Evolutionary conservation across 2,888 invertebrate genomes (phyloP), one percentile per base, ranked within the genome.

Genomic region (Tenthredo distinguenda): DNA sequence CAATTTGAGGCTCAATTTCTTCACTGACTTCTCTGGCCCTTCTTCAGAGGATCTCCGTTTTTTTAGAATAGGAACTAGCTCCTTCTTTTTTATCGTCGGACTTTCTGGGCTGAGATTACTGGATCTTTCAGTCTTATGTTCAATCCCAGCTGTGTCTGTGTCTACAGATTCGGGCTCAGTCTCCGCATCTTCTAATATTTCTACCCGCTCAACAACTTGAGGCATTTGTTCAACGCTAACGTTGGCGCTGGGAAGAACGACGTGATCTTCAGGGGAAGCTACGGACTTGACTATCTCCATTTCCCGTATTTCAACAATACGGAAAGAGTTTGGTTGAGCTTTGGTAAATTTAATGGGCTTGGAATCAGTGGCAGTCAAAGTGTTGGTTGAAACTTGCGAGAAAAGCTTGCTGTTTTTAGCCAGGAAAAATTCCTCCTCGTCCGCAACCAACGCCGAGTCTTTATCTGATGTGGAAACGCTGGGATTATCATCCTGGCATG

Each of bases 401-500:
- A 97, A 96, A 15, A 96, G 94, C 62, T 95, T 95, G 91, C 96
- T 96, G 87, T 96, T 96, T 90, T 96, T 95, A 15, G 96, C 94
- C 85, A 96, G 93, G 89, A 93, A 93, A 86, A 93, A 93, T 87
- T 93, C 93, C 10, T 93, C 91, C 31, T 90, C 89, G 47, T 89
- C 86, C 62, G 86, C 87, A 79, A 62, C 55, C 55, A 83, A 86
- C 9, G 43, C 37, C 6, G 81, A 71, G 34, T 90, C 87, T 12
- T 85, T 62, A 74, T 90, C 89, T 26, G 88, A 88, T 1, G 88
- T 86, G 18, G 89, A 58, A 62, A 65, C 62, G 12, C 18, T 6
- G 1, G 62, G 37, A 12, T 58, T n/a, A 34, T 62, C 62, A 21
- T 81, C 40, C 15, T 15, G 68, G 7, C 47, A 72, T 72, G 10